These are phyloP conservation scores for Coregonus sp. DNA, from an alignment of 2,797 vertebrate species.

Conservation along the genomic window DNA sequence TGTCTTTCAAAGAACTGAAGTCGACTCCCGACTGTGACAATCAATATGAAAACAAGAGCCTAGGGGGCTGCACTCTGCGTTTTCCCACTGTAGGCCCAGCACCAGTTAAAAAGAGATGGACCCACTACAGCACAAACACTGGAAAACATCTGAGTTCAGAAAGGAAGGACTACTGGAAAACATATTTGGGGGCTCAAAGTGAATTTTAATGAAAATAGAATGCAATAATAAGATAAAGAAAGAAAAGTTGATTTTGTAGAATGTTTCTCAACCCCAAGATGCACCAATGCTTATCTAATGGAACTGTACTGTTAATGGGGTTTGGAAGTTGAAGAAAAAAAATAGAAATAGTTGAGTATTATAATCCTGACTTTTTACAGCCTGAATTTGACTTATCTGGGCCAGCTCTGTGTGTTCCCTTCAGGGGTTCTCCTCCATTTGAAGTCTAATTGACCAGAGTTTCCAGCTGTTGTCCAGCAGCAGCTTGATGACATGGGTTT, in stretches of 20 bases:
- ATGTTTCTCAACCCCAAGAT: conserved; percentile 22
- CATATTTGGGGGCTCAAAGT: conserved; percentile 6
- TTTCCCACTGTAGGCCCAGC: conserved; percentile 38
- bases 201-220: conserved; percentile 19
- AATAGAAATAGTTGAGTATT: conserved; percentile 7
- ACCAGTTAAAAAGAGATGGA: conserved; percentile 36
- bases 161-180: conserved; percentile 29
- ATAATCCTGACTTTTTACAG: neutral
- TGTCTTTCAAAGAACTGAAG: conserved; percentile 40
- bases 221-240: neutral
- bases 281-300: conserved; percentile 14
- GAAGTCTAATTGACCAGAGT: conserved; percentile 5
- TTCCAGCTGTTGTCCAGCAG: conserved; percentile 27
- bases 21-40: conserved; percentile 36
- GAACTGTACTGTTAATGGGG: conserved; percentile 21
- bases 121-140: conserved; percentile 23
- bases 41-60: conserved; percentile 45
- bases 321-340: conserved; percentile 25
- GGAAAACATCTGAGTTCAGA: conserved; percentile 41
- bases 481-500: neutral
- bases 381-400: conserved; percentile 17
- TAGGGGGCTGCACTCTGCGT: conserved; percentile 39
- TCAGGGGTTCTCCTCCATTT: conserved; percentile 9
- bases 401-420: neutral
- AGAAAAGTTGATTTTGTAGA: neutral